These are phyloP conservation scores for Macroramphosus scolopax DNA, from an alignment of 2,797 vertebrate species.

Conservation along the genomic window DNA sequence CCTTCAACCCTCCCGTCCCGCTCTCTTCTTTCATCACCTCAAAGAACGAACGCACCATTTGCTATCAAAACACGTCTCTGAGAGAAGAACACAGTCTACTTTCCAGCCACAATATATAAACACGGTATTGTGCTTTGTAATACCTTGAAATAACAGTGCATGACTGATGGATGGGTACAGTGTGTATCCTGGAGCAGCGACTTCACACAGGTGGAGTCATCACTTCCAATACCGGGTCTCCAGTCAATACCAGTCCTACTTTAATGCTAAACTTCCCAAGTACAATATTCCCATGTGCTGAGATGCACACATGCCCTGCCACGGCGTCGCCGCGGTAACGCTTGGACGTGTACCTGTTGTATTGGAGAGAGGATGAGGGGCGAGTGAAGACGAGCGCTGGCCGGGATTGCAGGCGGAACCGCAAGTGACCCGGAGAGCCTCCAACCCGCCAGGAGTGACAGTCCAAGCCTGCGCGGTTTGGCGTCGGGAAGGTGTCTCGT, in stretches of 20 bases:
- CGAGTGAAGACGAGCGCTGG: slow-evolving; percentile 23
- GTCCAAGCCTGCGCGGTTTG: slow-evolving; percentile 27
- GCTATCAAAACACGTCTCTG: slow-evolving; percentile 31
- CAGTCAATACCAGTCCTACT: slow-evolving; percentile 31
- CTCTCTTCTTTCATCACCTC: slow-evolving; percentile 11
- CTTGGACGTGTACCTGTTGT: slow-evolving; percentile 13
- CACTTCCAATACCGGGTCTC: slow-evolving; percentile 13
- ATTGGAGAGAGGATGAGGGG: slow-evolving; percentile 16
- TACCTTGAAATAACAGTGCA: slow-evolving; percentile 21
- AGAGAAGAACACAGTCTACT: slow-evolving; percentile 22
- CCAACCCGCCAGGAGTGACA: slow-evolving; percentile 37
- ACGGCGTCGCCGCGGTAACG: slow-evolving; percentile 43
- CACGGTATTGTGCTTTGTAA: slow-evolving; percentile 1
- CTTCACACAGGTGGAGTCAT: slow-evolving; percentile 10
- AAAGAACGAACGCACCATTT: slow-evolving; percentile 14
- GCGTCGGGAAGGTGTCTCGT: slow-evolving; percentile 38
- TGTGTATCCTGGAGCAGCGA: slow-evolving; percentile 5
- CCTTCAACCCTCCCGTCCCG: slow-evolving; percentile 2
- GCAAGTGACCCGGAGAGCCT: slow-evolving; percentile 29
- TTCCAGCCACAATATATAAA: slow-evolving; percentile 16
- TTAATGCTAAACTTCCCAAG: no score
- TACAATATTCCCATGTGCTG: slow-evolving; percentile 24
- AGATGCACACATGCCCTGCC: slow-evolving; percentile 30
- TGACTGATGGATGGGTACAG: slow-evolving; percentile 4
- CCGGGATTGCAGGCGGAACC: slow-evolving; percentile 19